Evolutionary conservation across 2,888 invertebrate species (phyloP).

Genomic region (Zootermopsis nevadensis): DNA sequence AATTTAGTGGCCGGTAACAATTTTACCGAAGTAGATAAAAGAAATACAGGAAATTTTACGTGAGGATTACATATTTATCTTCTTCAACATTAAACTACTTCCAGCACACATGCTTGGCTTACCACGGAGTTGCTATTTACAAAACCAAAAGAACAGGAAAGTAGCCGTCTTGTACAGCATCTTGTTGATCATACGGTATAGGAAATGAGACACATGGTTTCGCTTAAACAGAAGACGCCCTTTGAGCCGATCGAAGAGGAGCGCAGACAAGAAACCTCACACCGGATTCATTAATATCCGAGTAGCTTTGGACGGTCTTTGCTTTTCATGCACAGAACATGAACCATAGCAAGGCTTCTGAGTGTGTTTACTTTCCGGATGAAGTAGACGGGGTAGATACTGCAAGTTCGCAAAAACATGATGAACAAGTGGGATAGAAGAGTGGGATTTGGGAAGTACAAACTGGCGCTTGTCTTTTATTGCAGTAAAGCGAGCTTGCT

Average conservation of each 20-base stretch:
- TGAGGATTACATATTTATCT: background rate
- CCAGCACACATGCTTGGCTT: background rate
- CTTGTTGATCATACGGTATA: background rate
- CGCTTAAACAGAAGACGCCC: background rate
- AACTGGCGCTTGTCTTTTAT: background rate
- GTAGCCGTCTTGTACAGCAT: background rate
- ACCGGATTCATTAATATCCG: conserved; percentile 43
- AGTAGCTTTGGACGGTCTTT: conserved; percentile 29
- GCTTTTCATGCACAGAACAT: conserved; percentile 37
- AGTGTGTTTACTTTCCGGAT: conserved; percentile 42
- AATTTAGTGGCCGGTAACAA: no score
- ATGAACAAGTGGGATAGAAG: conserved; percentile 19
- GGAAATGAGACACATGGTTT: background rate
- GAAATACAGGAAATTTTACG: background rate
- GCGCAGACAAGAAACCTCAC: conserved; percentile 38
- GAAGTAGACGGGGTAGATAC: background rate
- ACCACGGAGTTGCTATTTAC: background rate
- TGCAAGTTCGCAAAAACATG: conserved; percentile 25
- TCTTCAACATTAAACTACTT: background rate
- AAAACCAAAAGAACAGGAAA: background rate
- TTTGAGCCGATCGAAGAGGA: conserved; percentile 12
- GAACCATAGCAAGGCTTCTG: conserved; percentile 22
- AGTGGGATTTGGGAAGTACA: conserved; percentile 12
- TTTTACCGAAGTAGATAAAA: no score
- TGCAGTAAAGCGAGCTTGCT: background rate